Evolutionary conservation across 2,113 vertebrate genomes (phyloP).

Genomic region (Antechinus flavipes): DNA sequence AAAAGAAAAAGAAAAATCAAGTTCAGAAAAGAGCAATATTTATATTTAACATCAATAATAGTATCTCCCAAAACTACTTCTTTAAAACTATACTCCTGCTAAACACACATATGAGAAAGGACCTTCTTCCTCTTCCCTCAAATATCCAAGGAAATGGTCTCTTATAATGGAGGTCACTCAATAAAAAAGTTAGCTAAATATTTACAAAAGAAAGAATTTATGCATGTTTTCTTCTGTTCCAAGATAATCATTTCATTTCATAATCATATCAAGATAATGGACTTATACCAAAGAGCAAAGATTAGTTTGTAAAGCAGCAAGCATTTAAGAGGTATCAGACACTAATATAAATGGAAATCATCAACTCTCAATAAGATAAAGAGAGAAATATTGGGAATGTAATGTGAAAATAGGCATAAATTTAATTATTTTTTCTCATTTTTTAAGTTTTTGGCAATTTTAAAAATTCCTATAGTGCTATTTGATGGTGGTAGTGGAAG

Average conservation of each 20-base stretch:
- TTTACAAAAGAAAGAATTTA: conserved; percentile 7
- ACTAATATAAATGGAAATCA: conserved; percentile 15
- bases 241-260: not conserved
- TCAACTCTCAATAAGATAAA: not conserved
- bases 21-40: conserved; percentile 43
- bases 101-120: conserved; percentile 26
- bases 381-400: not conserved
- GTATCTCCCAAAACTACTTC: conserved; percentile 36
- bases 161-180: conserved; percentile 26
- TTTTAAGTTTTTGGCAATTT: conserved; percentile 36
- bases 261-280: not conserved
- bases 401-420: not conserved
- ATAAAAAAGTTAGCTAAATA: not conserved
- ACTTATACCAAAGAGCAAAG: not conserved
- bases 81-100: conserved; percentile 36
- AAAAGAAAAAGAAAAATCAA: conserved; percentile 52
- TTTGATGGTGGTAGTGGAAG: not conserved
- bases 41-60: conserved; percentile 22
- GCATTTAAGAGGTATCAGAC: conserved; percentile 26
- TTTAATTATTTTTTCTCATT: not conserved
- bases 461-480: conserved; percentile 25
- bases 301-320: not conserved
- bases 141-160: conserved; percentile 28
- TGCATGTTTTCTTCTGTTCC: not conserved
- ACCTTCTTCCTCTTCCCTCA: not conserved